Conservation (phyloP, 1,140 invertebrate species). For the Trypoxylus dichotomus region DNA sequence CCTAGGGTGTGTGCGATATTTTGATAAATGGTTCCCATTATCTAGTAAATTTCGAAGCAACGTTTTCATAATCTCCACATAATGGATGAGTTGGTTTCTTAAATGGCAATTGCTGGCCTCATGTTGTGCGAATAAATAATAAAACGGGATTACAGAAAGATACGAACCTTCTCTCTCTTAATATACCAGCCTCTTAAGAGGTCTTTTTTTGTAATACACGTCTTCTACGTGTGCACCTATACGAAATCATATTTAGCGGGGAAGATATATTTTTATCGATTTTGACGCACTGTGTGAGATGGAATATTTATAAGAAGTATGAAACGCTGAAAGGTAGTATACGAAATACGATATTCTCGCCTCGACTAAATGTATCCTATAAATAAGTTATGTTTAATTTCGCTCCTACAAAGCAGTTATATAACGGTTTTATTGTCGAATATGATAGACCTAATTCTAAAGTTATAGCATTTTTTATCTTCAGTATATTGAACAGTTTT, state of each 20-base stretch:
- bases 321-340: neutral
- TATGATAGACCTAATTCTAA: too few species aligned
- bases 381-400: neutral
- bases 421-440: neutral
- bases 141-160: neutral
- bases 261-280: slow-evolving; percentile 10
- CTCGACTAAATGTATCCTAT: neutral
- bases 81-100: slow-evolving; percentile 16
- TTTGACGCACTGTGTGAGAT: neutral
- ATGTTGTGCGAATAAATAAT: slow-evolving; percentile 6
- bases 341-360: neutral
- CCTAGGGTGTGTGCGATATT: neutral
- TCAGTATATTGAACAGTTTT: too few species aligned
- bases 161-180: neutral
- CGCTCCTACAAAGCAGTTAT: neutral
- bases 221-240: neutral
- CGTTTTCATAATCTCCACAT: neutral
- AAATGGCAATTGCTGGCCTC: slow-evolving; percentile 6
- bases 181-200: neutral
- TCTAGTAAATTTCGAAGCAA: neutral
- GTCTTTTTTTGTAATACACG: neutral
- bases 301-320: slow-evolving; percentile 7
- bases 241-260: neutral
- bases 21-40: slow-evolving; percentile 19
- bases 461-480: too few species aligned